Base-by-base conservation (phyloP, 2,113 vertebrate genomes). In the Periophthalmus modestus region DNA sequence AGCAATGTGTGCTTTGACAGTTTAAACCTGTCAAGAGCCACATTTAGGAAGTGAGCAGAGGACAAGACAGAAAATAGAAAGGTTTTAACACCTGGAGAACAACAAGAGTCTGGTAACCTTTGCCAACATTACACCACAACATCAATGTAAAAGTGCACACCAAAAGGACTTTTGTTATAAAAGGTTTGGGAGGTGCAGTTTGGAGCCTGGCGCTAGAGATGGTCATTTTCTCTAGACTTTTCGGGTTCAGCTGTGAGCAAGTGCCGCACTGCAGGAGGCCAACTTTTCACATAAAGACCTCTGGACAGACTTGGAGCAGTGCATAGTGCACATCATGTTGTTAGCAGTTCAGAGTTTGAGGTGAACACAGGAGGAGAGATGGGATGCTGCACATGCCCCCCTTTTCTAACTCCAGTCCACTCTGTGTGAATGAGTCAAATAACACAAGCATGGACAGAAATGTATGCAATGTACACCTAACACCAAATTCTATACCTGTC, bases 1-100 rank as follows among this genome's bases (percentile, higher is more conserved):
- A 79, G 72, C 75, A 73, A 77, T 85, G 79, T 68, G 75, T 77
- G 72, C 69, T 84, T 39, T 76, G 74, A 75, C 76, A 70, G 68
- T 75, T 75, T 73, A 70, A 57, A 50, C 59, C 61, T 72, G 73
- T 87, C 83, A 74, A 23, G 63, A 81, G 67, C 58, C n/a, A 1
- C 48, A 71, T 65, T 78, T 81, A 69, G 68, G 39, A 62, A 68
- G 61, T 24, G 21, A 73, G 54, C 14, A 47, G 73, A 75, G 52
- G 2, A 13, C 34, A 72, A 46, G 63, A 67, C 11, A 5, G 54
- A 69, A 71, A 67, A 73, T 50, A 75, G 58, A 86, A 67, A 77
- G 46, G 52, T 77, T 33, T 69, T 46, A 55, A 18, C 39, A 43
- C 39, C 6, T 10, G 23, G 73, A 61, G 58, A 43, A 48, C 14